Base-by-base conservation (phyloP, 2,113 vertebrate genomes). In the Cavia porcellus region DNA sequence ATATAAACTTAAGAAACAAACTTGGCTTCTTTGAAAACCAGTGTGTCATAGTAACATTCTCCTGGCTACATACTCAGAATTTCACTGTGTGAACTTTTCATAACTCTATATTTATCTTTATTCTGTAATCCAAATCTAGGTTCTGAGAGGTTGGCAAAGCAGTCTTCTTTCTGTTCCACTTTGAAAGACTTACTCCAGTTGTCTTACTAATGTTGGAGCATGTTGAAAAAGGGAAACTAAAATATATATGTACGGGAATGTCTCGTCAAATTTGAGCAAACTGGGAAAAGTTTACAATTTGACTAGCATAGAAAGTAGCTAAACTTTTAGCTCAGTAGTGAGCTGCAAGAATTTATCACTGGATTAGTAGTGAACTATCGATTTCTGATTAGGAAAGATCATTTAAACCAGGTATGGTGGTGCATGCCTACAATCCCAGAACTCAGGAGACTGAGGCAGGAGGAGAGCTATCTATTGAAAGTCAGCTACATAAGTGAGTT, bases 41-140 rank as follows among this genome's bases (percentile, higher is more conserved):
- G 3, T 94, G 32, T 47, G 5, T 90, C 62, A 2, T 24, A 92
- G 25, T 59, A 93, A 47, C 20, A 84, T 81, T 64, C 17, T 28
- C 80, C 15, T 45, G 42, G 14, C 52, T 72, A 20, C 20, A 24
- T 7, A 28, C 32, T 77, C 24, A 30, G 88, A 83, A 74, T 70
- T 81, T 77, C 24, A 11, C 47, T 90, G 94, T 85, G 55, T 55
- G 52, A 47, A 22, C 30, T 96, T 93, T 88, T 97, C 47, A 90
- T 94, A 22, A 55, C n/a, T 97, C 87, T 8, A 0, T 52, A 32
- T 96, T 97, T 96, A 64, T 95, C 24, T 87, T 97, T 90, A 52
- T 84, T 96, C 42, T 50, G 4, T 64, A 94, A 81, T 97, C 47
- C 57, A 94, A n/a, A 74, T 72, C 13, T 85, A 28, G n/a, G 13